Conservation (phyloP, 1,140 invertebrate genomes). For the Drosophila azteca region DNA sequence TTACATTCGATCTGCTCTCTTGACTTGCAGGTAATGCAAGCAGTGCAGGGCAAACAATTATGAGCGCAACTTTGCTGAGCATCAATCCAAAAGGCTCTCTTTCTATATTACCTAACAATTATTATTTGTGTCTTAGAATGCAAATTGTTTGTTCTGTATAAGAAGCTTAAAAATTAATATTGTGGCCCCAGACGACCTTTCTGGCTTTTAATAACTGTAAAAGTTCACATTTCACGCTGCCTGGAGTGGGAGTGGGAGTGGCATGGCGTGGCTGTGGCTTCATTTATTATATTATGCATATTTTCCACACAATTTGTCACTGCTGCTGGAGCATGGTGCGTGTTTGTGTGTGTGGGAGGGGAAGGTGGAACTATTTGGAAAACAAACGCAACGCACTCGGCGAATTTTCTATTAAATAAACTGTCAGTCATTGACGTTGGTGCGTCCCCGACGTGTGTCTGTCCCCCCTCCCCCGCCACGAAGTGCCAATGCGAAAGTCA, state of each 20-base stretch:
- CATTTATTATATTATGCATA: slow-evolving; percentile 62
- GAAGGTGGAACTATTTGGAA: slow-evolving; percentile 55
- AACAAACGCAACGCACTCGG: slow-evolving; percentile 43
- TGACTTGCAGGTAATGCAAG: no score
- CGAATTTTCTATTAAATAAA: slow-evolving; percentile 71
- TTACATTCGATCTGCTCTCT: no score
- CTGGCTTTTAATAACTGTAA: slow-evolving; percentile 36
- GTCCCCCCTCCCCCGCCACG: slow-evolving; percentile 1
- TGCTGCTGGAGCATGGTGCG: slow-evolving; percentile 1
- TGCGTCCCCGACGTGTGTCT: slow-evolving; percentile 17
- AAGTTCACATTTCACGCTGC: slow-evolving; percentile 29
- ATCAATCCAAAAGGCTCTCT: no score
- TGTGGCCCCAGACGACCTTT: no score
- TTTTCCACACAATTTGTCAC: slow-evolving; percentile 67
- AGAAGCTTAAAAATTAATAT: no score
- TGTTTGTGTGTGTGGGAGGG: not conserved
- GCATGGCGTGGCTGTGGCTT: slow-evolving; percentile 29
- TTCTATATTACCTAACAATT: no score
- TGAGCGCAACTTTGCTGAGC: no score
- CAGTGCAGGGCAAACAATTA: no score
- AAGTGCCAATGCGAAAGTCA: slow-evolving; percentile 55
- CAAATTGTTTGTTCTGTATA: not conserved
- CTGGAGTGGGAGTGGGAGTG: no score
- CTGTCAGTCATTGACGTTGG: slow-evolving; percentile 70
- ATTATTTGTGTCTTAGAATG: not conserved